Base-by-base conservation (phyloP, 2,888 invertebrate species). In the Scaptomyza reducta region DNA sequence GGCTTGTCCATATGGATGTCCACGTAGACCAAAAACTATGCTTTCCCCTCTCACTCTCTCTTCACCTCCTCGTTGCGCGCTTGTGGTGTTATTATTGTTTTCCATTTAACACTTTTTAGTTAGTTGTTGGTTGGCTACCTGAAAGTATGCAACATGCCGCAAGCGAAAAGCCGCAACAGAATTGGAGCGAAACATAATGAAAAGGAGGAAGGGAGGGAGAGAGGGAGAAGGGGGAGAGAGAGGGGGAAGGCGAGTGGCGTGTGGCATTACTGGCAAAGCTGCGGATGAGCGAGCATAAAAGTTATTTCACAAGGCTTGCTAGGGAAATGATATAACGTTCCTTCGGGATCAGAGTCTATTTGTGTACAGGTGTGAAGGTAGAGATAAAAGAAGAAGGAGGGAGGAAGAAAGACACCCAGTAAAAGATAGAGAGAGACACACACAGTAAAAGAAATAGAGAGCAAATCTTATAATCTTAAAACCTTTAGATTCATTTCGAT, bases 21-120 rank as follows among this genome's bases (percentile, higher is more conserved):
- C 33, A 40, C 46, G 40, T 58, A 54, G 41, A 40, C 53, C 31
- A 35, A 35, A 35, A n/a, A 50, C 44, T 25, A 56, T 47, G 18
- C 11, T 1, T 14, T 1, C 11, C 40, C 47, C 9, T 9, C 25
- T 10, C 0, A 6, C 13, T 22, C 49, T 31, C 22, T 3, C 22
- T 22, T 5, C 22, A 22, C 1, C 22, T 22, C 22, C 22, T 27
- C 18, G 38, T 25, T 22, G n/a, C 22, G 11, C 33, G 25, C 49
- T 25, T 33, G 42, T 38, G 49, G 66, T 71, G 70, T 59, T 74
- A 73, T 78, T 87, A 84, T 82, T 82, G 77, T 87, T 87, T 85
- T 82, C 70, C 67, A 82, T 73, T 88, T 77, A 82, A 78, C 87
- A 76, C 71, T 74, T 74, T 82, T 82, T 62, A 67, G 70, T 46